Percentiles rank a stretch among this genome's conserved stretches.
Evolutionary conservation across 2,888 invertebrate species (phyloP).

Genomic region (Malacosoma neustria): DNA sequence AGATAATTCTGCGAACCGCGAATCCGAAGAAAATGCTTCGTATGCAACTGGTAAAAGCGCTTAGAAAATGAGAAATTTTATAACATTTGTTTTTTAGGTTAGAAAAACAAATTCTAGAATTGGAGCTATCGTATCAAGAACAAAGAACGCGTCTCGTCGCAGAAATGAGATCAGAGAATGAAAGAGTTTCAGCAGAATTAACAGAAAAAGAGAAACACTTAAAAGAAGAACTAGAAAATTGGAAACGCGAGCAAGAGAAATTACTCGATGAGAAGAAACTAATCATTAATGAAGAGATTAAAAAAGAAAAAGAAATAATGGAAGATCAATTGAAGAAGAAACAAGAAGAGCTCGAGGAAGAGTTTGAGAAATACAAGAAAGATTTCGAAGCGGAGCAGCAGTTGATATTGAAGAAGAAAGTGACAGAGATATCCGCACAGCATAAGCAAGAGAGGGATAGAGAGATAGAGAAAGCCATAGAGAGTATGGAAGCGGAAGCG

Average conservation of each 20-base stretch:
- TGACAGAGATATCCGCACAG: constrained; percentile 79
- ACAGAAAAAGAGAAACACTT: constrained; percentile 70
- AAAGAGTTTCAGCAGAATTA: constrained; percentile 78
- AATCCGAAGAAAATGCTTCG: no score
- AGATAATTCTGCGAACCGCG: no score
- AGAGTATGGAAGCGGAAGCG: constrained; percentile 80
- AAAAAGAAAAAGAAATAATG: constrained; percentile 34
- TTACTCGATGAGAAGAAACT: constrained; percentile 36
- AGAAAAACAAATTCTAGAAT: constrained; percentile 59
- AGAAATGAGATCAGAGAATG: constrained; percentile 79
- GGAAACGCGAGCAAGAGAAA: constrained; percentile 48
- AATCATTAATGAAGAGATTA: constrained; percentile 40
- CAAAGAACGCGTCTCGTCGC: constrained; percentile 68
- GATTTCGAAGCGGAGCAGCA: constrained; percentile 78
- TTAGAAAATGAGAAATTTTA: not conserved
- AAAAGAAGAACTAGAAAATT: constrained; percentile 43
- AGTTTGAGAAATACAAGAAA: constrained; percentile 78
- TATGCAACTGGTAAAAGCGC: not conserved
- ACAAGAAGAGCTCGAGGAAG: constrained; percentile 75
- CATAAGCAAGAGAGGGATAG: constrained; percentile 83
- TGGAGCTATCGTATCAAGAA: constrained; percentile 57
- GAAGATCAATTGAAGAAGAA: constrained; percentile 65
- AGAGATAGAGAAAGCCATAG: constrained; percentile 84
- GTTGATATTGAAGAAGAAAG: constrained; percentile 76
- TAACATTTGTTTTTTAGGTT: constrained; percentile 25